A percentile compares a stretch with the other conserved stretches of the same genome.
Evolutionary conservation across 2,113 vertebrate species (phyloP).

Genomic region (Cairina moschata): DNA sequence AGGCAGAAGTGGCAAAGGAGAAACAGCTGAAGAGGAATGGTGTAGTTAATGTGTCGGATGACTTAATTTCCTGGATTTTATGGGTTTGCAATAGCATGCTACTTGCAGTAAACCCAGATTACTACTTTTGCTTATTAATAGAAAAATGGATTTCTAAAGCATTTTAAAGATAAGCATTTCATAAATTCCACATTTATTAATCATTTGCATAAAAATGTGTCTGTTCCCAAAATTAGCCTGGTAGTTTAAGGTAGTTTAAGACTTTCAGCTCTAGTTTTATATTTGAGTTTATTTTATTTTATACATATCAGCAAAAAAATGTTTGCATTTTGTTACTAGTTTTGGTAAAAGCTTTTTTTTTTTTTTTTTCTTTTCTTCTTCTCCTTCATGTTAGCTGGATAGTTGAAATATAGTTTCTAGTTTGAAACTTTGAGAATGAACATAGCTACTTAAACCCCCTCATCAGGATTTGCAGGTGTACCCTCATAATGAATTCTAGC

Average conservation of each 20-base stretch:
- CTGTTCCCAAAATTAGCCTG: neutral
- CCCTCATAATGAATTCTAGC: neutral
- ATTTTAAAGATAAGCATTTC: neutral
- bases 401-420: neutral
- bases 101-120: neutral
- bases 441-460: neutral
- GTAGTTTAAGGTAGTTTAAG: neutral
- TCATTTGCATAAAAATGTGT: neutral
- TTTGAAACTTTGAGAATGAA: neutral
- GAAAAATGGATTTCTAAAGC: neutral
- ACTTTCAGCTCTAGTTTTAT: neutral
- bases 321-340: neutral
- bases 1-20: neutral
- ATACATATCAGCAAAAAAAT: neutral
- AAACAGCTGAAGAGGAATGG: neutral
- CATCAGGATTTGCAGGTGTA: neutral
- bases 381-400: neutral
- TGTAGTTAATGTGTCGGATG: neutral
- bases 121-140: neutral
- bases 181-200: neutral
- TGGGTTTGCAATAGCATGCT: neutral
- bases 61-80: neutral
- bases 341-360: neutral
- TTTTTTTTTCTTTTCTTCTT: neutral
- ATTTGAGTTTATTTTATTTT: constrained; percentile 19